phyloP scores from a whole-genome alignment of 2,888 invertebrate genomes.

The Drosophila neoperkinsi region DNA sequence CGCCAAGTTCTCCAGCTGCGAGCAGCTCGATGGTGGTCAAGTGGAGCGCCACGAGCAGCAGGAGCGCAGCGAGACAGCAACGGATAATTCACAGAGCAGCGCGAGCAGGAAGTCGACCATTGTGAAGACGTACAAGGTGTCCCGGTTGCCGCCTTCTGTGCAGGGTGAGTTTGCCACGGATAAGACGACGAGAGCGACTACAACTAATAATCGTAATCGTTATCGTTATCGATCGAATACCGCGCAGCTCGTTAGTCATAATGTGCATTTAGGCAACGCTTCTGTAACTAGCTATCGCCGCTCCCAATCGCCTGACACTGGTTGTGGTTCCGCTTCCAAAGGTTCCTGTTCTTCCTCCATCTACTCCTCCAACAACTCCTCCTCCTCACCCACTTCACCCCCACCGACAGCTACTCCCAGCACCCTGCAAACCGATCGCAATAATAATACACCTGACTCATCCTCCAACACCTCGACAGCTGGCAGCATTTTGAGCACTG shows the following conservation, averaged over 20 bases:
- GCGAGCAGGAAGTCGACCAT: conserved; percentile 80
- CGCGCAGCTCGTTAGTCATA: conserved; percentile 70
- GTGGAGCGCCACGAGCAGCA: conserved; percentile 75
- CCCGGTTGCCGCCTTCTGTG: conserved; percentile 72
- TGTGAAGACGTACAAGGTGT: conserved; percentile 82
- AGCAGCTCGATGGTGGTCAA: conserved; percentile 73
- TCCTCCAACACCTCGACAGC: conserved; percentile 81
- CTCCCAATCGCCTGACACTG: conserved; percentile 58
- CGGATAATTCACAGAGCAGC: conserved; percentile 78
- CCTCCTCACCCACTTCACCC: conserved; percentile 26
- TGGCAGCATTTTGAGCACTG: conserved; percentile 84
- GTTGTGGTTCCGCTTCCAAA: conserved; percentile 71
- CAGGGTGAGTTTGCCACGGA: conserved; percentile 70
- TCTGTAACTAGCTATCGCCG: conserved; percentile 68
- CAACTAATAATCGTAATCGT: conserved; percentile 51
- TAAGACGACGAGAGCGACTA: conserved; percentile 23
- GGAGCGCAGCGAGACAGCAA: conserved; percentile 76
- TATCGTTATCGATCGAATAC: conserved; percentile 73
- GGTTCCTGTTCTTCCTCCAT: conserved; percentile 42
- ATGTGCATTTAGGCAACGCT: conserved; percentile 79
- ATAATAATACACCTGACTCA: conserved; percentile 38
- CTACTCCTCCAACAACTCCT: conserved; percentile 6
- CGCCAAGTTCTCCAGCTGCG: conserved; percentile 86
- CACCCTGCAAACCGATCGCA: conserved; percentile 32
- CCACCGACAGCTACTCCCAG: conserved; percentile 14